phyloP scores from a whole-genome alignment of 1,140 invertebrate genomes.

The Pseudomyrmex concolor region DNA sequence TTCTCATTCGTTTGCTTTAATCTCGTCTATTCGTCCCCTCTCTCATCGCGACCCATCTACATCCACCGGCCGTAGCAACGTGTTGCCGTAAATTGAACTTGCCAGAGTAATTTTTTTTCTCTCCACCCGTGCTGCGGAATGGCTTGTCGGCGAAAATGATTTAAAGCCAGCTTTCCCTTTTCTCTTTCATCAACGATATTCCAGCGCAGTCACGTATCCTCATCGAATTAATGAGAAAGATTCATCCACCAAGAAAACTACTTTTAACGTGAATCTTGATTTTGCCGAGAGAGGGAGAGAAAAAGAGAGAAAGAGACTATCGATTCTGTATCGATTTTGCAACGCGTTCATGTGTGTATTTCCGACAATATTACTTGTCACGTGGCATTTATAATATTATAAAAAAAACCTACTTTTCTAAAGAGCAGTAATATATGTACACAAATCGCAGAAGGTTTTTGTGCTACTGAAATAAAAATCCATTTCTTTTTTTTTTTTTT shows the following conservation, averaged over 20 bases:
- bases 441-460: too few relatives aligned
- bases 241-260: slow-evolving; percentile 1
- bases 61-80: slow-evolving; percentile 27
- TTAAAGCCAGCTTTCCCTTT: slow-evolving; percentile 51
- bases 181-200: slow-evolving; percentile 32
- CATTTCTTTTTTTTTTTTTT: background rate
- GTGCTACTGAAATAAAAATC: too few relatives aligned
- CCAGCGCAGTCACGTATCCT: background rate
- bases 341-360: background rate
- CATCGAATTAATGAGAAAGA: slow-evolving; percentile 23
- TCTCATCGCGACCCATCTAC: slow-evolving; percentile 37
- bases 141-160: slow-evolving; percentile 52
- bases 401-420: background rate
- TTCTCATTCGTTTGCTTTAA: slow-evolving; percentile 56
- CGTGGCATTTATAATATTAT: background rate
- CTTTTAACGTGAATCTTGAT: background rate
- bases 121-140: slow-evolving; percentile 20
- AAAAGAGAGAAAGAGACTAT: background rate
- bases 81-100: slow-evolving; percentile 59
- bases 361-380: background rate
- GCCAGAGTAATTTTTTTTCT: slow-evolving; percentile 50
- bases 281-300: background rate
- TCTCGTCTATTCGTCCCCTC: slow-evolving; percentile 25
- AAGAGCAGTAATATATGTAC: background rate
- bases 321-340: too few relatives aligned